Evolutionary conservation across 2,888 invertebrate species (phyloP).

Genomic region (Petrolisthes cinctipes): DNA sequence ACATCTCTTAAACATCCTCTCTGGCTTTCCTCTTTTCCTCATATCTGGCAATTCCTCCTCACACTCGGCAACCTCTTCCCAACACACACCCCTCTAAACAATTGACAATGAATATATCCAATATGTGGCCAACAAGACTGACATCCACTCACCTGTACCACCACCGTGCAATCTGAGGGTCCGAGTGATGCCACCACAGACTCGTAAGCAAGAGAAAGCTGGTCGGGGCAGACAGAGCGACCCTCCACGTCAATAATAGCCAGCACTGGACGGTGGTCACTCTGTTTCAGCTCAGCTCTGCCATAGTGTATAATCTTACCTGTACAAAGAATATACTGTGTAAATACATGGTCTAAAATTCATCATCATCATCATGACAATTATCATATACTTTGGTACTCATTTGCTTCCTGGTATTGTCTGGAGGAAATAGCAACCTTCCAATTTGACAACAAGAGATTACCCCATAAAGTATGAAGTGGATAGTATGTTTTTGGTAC

Average conservation of each 20-base stretch:
- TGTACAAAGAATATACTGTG: neutral
- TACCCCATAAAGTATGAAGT: no score
- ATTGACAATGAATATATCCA: no score
- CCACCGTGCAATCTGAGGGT: conserved; percentile 94
- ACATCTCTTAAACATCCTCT: no score
- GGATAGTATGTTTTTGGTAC: no score
- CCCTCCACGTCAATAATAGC: conserved; percentile 91
- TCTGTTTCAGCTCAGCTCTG: conserved; percentile 93
- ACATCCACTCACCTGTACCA: conserved; percentile 74
- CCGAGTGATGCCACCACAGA: conserved; percentile 89
- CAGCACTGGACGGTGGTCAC: conserved; percentile 96
- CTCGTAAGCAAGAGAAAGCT: conserved; percentile 84
- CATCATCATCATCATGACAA: neutral
- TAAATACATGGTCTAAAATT: neutral
- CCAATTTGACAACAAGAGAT: no score
- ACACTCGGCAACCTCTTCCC: neutral
- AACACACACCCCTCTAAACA: neutral
- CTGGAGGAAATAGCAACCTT: no score
- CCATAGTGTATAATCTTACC: conserved; percentile 83
- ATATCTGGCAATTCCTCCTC: neutral
- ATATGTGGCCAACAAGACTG: no score
- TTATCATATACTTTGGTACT: neutral
- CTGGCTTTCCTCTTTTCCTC: neutral
- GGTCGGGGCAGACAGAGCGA: conserved; percentile 81
- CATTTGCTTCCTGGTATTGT: neutral